Conservation (phyloP, 2,888 invertebrate genomes). For the Drosophila cracens region DNA sequence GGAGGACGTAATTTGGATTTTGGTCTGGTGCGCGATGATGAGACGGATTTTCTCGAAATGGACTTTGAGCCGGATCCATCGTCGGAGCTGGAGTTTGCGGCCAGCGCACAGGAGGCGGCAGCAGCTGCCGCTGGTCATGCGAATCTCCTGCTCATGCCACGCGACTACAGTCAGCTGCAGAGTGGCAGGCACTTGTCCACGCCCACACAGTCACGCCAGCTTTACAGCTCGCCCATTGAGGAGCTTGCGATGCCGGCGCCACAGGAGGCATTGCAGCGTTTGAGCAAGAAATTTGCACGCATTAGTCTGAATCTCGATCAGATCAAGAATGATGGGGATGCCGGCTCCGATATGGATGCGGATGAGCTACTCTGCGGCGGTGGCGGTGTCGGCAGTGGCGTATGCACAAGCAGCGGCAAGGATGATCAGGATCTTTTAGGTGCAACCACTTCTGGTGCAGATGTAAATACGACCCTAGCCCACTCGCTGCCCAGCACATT, state of each 20-base stretch:
- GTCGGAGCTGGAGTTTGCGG: constrained; percentile 83
- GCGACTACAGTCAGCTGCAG: constrained; percentile 74
- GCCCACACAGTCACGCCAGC: constrained; percentile 70
- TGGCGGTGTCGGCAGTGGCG: background rate
- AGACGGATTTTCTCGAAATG: constrained; percentile 85
- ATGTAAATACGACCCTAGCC: constrained; percentile 43
- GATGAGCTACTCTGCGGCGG: constrained; percentile 50
- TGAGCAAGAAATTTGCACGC: constrained; percentile 82
- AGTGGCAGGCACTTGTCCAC: constrained; percentile 61
- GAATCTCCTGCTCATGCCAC: constrained; percentile 72
- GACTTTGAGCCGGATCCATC: constrained; percentile 85
- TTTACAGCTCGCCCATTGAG: constrained; percentile 82
- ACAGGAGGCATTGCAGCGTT: constrained; percentile 68
- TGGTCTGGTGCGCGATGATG: constrained; percentile 78
- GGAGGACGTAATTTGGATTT: constrained; percentile 58
- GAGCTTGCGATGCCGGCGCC: constrained; percentile 62
- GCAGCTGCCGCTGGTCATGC: constrained; percentile 45
- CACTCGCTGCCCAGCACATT: constrained; percentile 80
- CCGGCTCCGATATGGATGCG: constrained; percentile 53
- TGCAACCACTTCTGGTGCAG: constrained; percentile 20
- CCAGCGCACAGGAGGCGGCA: constrained; percentile 40
- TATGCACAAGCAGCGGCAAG: constrained; percentile 18
- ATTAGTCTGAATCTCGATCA: constrained; percentile 82
- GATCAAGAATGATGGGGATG: constrained; percentile 67
- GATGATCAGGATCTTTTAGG: constrained; percentile 41